Conservation (phyloP, 2,113 vertebrate species). For the Melanerpes formicivorus region DNA sequence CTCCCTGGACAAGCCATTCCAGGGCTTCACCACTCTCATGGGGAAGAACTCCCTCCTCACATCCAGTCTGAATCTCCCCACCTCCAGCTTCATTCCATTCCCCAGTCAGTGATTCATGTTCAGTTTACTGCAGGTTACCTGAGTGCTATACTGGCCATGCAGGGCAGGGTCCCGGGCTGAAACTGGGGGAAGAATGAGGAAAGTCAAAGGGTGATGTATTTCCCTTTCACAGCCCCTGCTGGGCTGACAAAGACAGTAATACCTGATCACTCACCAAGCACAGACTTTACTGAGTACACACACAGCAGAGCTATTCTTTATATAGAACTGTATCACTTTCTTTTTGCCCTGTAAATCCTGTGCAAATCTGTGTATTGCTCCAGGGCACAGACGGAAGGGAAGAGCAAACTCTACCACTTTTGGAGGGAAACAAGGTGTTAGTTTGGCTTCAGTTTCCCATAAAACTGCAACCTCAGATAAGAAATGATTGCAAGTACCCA, state of each 20-base stretch:
- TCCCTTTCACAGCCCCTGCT: neutral
- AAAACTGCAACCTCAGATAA: neutral
- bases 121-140: slow-evolving; percentile 74
- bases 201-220: neutral
- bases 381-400: neutral
- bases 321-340: neutral
- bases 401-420: neutral
- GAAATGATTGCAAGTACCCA: neutral
- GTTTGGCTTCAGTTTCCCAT: neutral
- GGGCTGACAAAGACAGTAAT: neutral
- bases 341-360: neutral
- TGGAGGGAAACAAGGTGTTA: neutral
- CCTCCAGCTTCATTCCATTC: neutral
- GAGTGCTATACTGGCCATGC: slow-evolving; percentile 81
- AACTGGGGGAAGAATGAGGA: slow-evolving; percentile 73
- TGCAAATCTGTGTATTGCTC: neutral
- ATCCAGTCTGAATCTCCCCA: no score
- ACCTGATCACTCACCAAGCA: neutral
- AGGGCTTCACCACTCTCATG: no score
- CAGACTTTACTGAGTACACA: neutral
- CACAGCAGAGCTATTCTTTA: neutral
- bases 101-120: neutral
- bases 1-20: no score
- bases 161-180: slow-evolving; percentile 76
- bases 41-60: no score